Evolutionary conservation across 2,113 vertebrate genomes (phyloP), one percentile per base, ranked within the genome.

Genomic region (Piaya cayana): DNA sequence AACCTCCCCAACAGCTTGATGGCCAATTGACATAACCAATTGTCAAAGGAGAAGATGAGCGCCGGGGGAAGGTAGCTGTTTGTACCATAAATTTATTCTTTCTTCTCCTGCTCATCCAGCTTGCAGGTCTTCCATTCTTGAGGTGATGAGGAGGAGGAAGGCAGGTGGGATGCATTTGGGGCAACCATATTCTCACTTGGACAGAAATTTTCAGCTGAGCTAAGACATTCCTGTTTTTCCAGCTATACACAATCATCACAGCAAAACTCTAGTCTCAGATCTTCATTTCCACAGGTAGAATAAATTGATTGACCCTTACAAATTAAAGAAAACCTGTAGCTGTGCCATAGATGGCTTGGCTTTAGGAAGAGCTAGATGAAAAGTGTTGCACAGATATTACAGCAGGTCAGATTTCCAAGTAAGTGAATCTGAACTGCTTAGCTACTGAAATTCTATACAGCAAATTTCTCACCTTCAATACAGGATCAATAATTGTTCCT

Each of bases 381-480:
- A 69, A 29, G 27, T 3, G 25, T 8, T 55, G 59, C 39, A 72
- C 17, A 58, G 65, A 8, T 14, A 55, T 23, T 17, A 27, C 14
- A 81, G 82, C 65, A 58, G 11, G 6, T 25, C 70, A 36, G 32
- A 60, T 37, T 76, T 45, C 85, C 42, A 58, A 50, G 12, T 15
- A 39, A 74, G 30, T 22, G 18, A 21, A 14, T 36, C 82, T 36
- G 23, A 89, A 58, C 62, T 69, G 52, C 60, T 58, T 47, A 59
- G 2, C 37, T 74, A 5, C 34, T 74, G 37, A 42, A 12, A 6
- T 60, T 81, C 34, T 29, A 37, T 8, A 62, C 21, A 82, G 58
- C 14, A 70, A 37, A 43, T 27, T 59, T n/a, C 94, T 82, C 85
- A 99, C 99, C 98, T 98, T 71, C 19, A 99, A 43, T 49, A 98